Evolutionary conservation across 2,113 vertebrate species (phyloP), one percentile per base, ranked within the genome.

Genomic region (Lethenteron camtschaticum): DNA sequence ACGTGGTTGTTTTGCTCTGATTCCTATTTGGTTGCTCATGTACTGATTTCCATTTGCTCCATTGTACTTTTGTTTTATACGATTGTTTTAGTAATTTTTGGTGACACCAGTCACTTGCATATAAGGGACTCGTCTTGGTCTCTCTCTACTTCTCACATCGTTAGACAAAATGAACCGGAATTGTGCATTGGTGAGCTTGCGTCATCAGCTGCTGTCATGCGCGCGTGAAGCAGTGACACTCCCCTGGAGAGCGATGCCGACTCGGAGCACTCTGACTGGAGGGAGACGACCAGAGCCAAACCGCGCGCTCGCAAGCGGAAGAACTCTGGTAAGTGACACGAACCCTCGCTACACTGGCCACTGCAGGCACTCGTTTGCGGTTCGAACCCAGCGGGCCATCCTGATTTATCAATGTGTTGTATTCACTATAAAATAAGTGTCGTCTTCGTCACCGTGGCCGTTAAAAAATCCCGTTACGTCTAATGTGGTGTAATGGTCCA

Each of bases 251-350:
- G 63, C 63, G 10, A 10, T 16, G 10, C n/a, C 3, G 10, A 66
- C 24, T 66, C 63, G 9, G 63, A 24, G 63, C n/a, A 66, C 63
- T 66, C 63, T 66, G 63, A 66, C 24, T 66, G 63, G 63, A 11
- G 24, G 24, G 63, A 66, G 63, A 66, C n/a, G 24, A 66, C 9
- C n/a, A 66, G 63, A 66, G 24, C 24, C 9, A 66, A 66, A 66
- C n/a, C 63, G 10, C n/a, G 63, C n/a, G 10, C 63, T 16, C 63
- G 10, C 9, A 24, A 66, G 63, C n/a, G 63, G 24, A 18, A 63
- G 16, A 18, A 63, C 59, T 13, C 13, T 14, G 59, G 59, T 18
- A 63, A 63, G 16, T 13, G 9, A 24, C 14, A 10, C 14, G 60
- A 7, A 20, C 14, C 20, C 20, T 66, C 14, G 14, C 20, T 66